Evolutionary conservation across 1,140 invertebrate species (phyloP).

Genomic region (Drosophila lacteicornis): DNA sequence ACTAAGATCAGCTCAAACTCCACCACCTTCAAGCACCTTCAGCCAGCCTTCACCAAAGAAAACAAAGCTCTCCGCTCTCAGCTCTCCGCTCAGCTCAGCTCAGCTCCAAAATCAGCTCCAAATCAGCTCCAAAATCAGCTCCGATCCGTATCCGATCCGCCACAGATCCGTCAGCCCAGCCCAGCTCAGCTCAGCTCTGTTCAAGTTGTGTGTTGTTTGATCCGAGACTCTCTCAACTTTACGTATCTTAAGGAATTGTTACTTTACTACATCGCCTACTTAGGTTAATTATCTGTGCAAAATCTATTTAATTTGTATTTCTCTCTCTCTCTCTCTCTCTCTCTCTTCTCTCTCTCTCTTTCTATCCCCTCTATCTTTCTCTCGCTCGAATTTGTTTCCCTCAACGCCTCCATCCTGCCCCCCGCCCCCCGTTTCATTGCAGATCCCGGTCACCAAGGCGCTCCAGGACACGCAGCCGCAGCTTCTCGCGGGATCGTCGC

Average conservation of each 20-base stretch:
- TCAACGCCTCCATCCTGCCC: slow-evolving; percentile 7
- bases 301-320: slow-evolving; percentile 78
- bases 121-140: slow-evolving; percentile 37
- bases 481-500: slow-evolving; percentile 85
- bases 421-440: slow-evolving; percentile 69
- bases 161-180: slow-evolving; percentile 47
- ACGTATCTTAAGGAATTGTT: slow-evolving; percentile 46
- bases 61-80: slow-evolving; percentile 35
- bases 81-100: slow-evolving; percentile 41
- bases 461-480: slow-evolving; percentile 85
- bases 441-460: slow-evolving; percentile 86
- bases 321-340: slow-evolving; percentile 46
- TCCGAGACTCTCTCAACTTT: slow-evolving; percentile 47
- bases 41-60: slow-evolving; percentile 47
- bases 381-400: slow-evolving; percentile 15
- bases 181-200: slow-evolving; percentile 15
- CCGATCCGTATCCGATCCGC: slow-evolving; percentile 47
- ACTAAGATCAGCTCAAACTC: slow-evolving; percentile 44
- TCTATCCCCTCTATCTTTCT: slow-evolving; percentile 15
- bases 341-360: slow-evolving; percentile 15
- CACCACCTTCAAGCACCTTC: slow-evolving; percentile 59
- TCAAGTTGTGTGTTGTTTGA: slow-evolving; percentile 56
- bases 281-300: slow-evolving; percentile 36
- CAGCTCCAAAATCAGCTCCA: slow-evolving; percentile 40
- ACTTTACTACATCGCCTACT: slow-evolving; percentile 27